phyloP scores from a whole-genome alignment of 2,113 vertebrate genomes.

The Pteropus alecto region DNA sequence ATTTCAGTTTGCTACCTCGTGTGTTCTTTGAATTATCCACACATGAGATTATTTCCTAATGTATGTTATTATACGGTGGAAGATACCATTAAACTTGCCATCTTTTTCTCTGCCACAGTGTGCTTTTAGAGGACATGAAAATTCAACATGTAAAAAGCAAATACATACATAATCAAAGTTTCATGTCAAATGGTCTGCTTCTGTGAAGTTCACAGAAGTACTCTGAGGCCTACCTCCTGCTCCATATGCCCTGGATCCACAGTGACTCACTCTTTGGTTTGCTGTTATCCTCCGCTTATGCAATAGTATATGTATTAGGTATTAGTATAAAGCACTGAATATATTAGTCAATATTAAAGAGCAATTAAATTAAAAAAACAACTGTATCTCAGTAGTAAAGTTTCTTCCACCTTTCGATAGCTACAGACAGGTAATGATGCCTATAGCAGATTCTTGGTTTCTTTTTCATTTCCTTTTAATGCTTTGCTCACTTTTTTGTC shows the following conservation, averaged over 20 bases:
- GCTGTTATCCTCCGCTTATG: not conserved
- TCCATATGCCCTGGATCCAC: not conserved
- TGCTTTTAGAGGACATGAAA: not conserved
- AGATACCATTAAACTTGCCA: not conserved
- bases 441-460: not conserved
- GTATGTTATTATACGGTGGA: not conserved
- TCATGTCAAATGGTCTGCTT: not conserved
- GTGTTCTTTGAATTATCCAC: not conserved
- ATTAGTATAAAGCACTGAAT: not conserved
- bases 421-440: not conserved
- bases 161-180: not conserved
- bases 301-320: not conserved
- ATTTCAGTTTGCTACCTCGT: not conserved
- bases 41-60: not conserved
- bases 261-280: not conserved
- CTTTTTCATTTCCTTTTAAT: slow-evolving; percentile 4
- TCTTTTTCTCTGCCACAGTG: not conserved
- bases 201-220: not conserved
- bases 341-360: not conserved
- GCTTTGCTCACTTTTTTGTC: not conserved
- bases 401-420: not conserved
- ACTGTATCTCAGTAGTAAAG: not conserved
- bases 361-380: not conserved
- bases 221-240: not conserved
- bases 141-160: not conserved